A percentile compares a stretch with the other conserved stretches of the same genome.
These are phyloP conservation scores for Idaea biselata DNA, from an alignment of 2,888 invertebrate species.

Conservation along the genomic window DNA sequence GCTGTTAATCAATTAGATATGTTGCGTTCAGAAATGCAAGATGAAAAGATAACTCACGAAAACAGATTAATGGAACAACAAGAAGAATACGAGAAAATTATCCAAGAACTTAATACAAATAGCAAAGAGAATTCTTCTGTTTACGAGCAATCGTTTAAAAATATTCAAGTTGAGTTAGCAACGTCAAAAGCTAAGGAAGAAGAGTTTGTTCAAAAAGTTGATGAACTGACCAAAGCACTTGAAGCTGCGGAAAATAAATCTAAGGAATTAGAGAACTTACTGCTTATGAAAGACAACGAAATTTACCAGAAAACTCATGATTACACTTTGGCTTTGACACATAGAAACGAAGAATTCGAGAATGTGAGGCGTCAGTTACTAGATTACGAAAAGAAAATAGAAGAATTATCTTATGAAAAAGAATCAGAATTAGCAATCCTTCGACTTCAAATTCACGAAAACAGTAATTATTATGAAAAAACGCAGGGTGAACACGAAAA, in stretches of 20 bases:
- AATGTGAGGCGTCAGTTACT: conserved; percentile 60
- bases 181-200: conserved; percentile 44
- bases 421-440: conserved; percentile 77
- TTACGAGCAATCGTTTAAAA: conserved; percentile 44
- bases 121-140: conserved; percentile 40
- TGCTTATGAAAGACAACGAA: conserved; percentile 63
- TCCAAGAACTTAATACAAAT: conserved; percentile 50
- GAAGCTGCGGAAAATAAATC: conserved; percentile 44
- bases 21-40: conserved; percentile 70
- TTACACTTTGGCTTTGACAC: conserved; percentile 50
- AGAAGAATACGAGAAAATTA: conserved; percentile 68
- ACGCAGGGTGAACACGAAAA: conserved; percentile 45
- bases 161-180: conserved; percentile 49
- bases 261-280: conserved; percentile 49
- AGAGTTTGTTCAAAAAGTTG: conserved; percentile 46
- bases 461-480: conserved; percentile 53
- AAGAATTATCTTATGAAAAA: conserved; percentile 75
- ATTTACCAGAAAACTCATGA: conserved; percentile 67
- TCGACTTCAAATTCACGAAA: conserved; percentile 76
- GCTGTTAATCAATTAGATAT: conserved; percentile 62
- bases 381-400: conserved; percentile 66
- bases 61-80: conserved; percentile 67
- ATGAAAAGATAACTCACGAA: conserved; percentile 67
- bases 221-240: conserved; percentile 41
- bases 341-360: conserved; percentile 70